A percentile compares a stretch with the other conserved stretches of the same genome.
These are phyloP conservation scores for Eupeodes corollae DNA, from an alignment of 1,140 invertebrate species.

Conservation along the genomic window DNA sequence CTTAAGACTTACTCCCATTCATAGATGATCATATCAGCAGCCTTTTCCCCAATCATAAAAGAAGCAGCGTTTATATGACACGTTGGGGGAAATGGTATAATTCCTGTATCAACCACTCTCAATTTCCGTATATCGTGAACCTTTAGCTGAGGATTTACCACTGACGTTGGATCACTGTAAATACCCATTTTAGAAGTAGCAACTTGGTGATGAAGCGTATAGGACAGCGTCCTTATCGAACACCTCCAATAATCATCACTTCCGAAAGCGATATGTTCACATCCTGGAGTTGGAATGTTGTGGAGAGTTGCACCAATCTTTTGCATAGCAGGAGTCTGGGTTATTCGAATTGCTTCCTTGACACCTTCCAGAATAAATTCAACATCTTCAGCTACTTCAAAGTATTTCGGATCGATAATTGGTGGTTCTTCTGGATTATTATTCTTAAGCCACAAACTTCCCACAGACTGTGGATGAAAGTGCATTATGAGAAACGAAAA, in stretches of 20 bases:
- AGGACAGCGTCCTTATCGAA: conserved; percentile 48
- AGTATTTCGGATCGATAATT: conserved; percentile 63
- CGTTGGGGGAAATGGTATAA: conserved; percentile 58
- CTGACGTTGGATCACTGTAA: conserved; percentile 48
- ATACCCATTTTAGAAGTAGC: conserved; percentile 72
- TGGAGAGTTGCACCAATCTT: conserved; percentile 40
- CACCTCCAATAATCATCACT: conserved; percentile 65
- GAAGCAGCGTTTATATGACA: conserved; percentile 64
- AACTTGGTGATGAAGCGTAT: conserved; percentile 59
- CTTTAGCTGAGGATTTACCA: conserved; percentile 61
- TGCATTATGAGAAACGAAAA: conserved; percentile 60
- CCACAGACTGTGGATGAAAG: conserved; percentile 60
- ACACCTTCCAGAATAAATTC: conserved; percentile 55
- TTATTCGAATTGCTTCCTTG: conserved; percentile 48
- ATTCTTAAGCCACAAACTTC: conserved; percentile 51
- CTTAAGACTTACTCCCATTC: too few species aligned
- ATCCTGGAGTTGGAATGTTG: conserved; percentile 48
- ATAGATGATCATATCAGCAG: conserved; percentile 64
- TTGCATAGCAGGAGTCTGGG: conserved; percentile 48
- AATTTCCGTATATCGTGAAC: conserved; percentile 59
- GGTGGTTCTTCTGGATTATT: conserved; percentile 64
- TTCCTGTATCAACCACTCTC: conserved; percentile 63
- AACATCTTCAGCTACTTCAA: conserved; percentile 48
- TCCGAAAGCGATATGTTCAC: conserved; percentile 42
- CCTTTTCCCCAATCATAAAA: conserved; percentile 83